Base-by-base conservation (phyloP, 1,140 invertebrate species). In the Archivesica marissinica region DNA sequence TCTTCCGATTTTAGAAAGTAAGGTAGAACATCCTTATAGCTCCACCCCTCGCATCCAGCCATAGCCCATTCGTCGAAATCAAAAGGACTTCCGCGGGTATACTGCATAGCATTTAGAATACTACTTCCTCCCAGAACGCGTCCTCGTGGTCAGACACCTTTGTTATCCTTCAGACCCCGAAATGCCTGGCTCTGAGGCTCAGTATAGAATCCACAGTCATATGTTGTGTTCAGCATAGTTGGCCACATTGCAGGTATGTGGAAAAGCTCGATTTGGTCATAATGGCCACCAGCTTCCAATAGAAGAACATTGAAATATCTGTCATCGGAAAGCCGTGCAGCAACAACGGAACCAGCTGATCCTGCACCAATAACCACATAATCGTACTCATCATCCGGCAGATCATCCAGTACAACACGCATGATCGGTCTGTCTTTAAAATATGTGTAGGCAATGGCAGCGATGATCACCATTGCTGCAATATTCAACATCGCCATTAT, bases 191-290 rank as follows among this genome's bases (percentile, higher is more conserved):
- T 96, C 92, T 98, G 96, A 0, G 97, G 97, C 92, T 98, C 97
- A 1, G 97, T 98, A 92, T 97, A 97, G 92, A 98, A 98, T 90
- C 97, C 96, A 98, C 98, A 99, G 91, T 99, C 98, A 17, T 98
- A 79, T 7, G 85, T 72, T 13, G 87, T 75, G 39, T 86, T 68
- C 17, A 70, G 78, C 20, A 72, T 30, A 25, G 15, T 39, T 13
- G 28, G 50, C n/a, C 83, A 64, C n/a, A 68, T 44, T 7, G 89
- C 6, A 17, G 92, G 91, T 28, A 90, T 74, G 28, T 85, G 56
- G 17, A 90, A 80, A 89, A 98, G 97, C 0, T 97, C 97, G 85
- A 98, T 96, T 91, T 97, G 96, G 0, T 97, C 97, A 93, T 98
- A 98, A 93, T 98, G 96, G 9, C 96, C 97, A 0, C 98, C 98